Evolutionary conservation across 2,888 invertebrate genomes (phyloP), one percentile per base, ranked within the genome.

Genomic region (Stratiomys singularior): DNA sequence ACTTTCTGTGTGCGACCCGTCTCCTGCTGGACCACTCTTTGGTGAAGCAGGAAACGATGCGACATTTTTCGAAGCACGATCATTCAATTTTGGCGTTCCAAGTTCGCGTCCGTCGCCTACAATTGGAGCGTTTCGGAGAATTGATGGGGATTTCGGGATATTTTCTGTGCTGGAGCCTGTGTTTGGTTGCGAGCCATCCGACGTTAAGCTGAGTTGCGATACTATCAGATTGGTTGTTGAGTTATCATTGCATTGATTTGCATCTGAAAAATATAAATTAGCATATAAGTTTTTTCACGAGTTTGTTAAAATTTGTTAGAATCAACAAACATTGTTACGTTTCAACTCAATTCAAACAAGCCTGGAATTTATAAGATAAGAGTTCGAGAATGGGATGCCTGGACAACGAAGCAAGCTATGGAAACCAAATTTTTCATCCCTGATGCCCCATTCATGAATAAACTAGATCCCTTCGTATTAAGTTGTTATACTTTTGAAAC

Each of bases 161-260:
- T 78, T 80, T 18, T 82, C 82, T 25, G 56, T 79, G 44, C 77
- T 82, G 37, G 77, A 76, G 18, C 30, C 64, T 1, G 58, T 18
- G 25, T 44, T 79, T 60, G 80, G 77, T 74, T 78, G 67, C 28
- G 74, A 74, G 18, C 76, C 82, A 83, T 85, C 84, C 80, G 83
- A 83, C 46, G 81, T 81, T 80, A 84, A 81, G 80, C 81, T 80
- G 80, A 69, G 56, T 78, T 78, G 79, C 27, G 78, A 77, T 21
- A 60, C 69, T 66, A 74, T 74, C 0, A 52, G 28, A 71, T 64
- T 77, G 0, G 72, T 13, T n/a, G 76, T 21, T 5, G 63, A 60
- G 18, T 47, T 76, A 60, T 79, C 79, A 76, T 76, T 76, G 27
- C 58, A 74, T 44, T 74, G 74, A 74, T 71, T 77, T 44, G 76